Evolutionary conservation across 2,888 invertebrate genomes (phyloP).

Genomic region (Mythimna lalbum): DNA sequence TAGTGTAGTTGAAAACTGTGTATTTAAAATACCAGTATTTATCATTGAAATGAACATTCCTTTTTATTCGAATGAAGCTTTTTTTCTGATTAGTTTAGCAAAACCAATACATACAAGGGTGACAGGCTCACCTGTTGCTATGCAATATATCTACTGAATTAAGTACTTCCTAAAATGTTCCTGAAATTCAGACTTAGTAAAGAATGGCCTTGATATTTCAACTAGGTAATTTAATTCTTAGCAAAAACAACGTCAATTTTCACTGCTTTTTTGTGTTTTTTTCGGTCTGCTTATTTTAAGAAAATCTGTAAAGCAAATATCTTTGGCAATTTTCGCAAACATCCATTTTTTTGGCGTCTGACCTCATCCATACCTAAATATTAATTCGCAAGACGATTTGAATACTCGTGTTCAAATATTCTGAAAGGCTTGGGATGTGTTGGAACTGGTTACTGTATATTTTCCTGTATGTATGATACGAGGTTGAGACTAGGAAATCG

Average conservation of each 20-base stretch:
- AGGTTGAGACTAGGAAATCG: slow-evolving; percentile 71
- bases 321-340: slow-evolving; percentile 55
- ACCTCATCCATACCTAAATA: slow-evolving; percentile 59
- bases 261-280: slow-evolving; percentile 21
- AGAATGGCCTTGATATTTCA: background rate
- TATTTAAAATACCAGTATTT: slow-evolving; percentile 21
- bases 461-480: slow-evolving; percentile 63
- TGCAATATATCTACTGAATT: too few relatives aligned
- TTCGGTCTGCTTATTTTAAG: slow-evolving; percentile 2
- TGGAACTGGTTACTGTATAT: slow-evolving; percentile 45
- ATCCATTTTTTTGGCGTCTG: slow-evolving; percentile 49
- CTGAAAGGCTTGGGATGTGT: slow-evolving; percentile 49
- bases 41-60: slow-evolving; percentile 6
- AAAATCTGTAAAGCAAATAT: slow-evolving; percentile 55
- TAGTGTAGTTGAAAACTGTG: slow-evolving; percentile 23
- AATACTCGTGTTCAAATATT: slow-evolving; percentile 63
- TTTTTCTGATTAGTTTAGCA: too few relatives aligned
- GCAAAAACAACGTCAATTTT: background rate
- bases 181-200: background rate
- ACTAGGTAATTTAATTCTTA: background rate
- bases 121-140: too few relatives aligned
- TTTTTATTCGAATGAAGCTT: background rate
- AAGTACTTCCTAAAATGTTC: background rate
- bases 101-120: too few relatives aligned
- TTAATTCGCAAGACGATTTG: slow-evolving; percentile 64